These are phyloP conservation scores for Uromys caudimaculatus DNA, from an alignment of 2,797 vertebrate genomes.

Conservation along the genomic window DNA sequence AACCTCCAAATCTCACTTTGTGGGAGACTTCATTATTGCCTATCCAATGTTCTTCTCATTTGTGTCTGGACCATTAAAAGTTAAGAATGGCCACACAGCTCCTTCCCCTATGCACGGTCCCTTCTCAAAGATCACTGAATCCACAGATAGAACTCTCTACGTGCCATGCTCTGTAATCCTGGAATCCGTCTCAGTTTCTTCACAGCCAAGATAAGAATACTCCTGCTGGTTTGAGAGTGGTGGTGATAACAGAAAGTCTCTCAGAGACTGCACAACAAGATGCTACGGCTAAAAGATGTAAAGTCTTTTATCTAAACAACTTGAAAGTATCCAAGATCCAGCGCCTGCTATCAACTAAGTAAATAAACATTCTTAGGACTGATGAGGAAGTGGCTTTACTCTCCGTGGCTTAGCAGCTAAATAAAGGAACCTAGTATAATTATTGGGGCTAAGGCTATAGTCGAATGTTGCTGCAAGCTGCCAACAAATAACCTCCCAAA, in stretches of 20 bases:
- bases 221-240: slow-evolving; percentile 25
- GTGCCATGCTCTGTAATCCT: background rate
- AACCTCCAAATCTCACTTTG: background rate
- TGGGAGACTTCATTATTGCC: background rate
- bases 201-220: slow-evolving; percentile 22
- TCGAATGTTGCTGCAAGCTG: background rate
- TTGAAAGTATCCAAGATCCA: background rate
- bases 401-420: background rate
- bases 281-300: slow-evolving; percentile 29
- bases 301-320: slow-evolving; percentile 49
- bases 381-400: background rate
- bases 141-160: background rate
- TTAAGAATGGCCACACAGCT: background rate
- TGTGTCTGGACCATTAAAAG: background rate
- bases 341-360: background rate
- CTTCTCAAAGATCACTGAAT: slow-evolving; percentile 24
- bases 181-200: slow-evolving; percentile 19
- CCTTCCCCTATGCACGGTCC: background rate
- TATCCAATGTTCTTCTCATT: background rate
- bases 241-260: background rate
- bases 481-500: background rate
- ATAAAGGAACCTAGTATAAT: background rate
- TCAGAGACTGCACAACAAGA: slow-evolving; percentile 20
- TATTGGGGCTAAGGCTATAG: background rate
- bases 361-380: background rate